Conservation (phyloP, 2,113 vertebrate species). For the Ascaphus truei region DNA sequence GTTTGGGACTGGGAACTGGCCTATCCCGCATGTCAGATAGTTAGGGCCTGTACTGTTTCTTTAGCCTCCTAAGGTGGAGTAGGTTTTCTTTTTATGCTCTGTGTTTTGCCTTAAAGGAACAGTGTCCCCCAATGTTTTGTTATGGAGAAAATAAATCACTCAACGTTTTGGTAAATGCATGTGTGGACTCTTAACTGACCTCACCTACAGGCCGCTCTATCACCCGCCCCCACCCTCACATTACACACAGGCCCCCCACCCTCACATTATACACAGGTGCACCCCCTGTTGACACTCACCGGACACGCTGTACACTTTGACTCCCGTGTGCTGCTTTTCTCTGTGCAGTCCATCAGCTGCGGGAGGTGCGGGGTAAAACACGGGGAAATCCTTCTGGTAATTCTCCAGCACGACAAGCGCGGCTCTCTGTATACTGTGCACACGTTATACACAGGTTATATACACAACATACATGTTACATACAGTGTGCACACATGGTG, state of each 20-base stretch:
- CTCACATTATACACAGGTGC: not conserved
- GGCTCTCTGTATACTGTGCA: conserved; percentile 83
- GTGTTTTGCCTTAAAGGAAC: too few relatives aligned
- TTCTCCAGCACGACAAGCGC: conserved; percentile 87
- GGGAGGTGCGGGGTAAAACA: conserved; percentile 83
- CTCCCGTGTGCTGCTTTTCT: conserved; percentile 84
- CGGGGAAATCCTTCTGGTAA: conserved; percentile 91
- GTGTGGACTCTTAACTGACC: too few relatives aligned
- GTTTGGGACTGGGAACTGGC: too few relatives aligned
- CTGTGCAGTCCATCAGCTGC: conserved; percentile 82
- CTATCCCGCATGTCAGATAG: too few relatives aligned
- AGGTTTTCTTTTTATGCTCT: too few relatives aligned
- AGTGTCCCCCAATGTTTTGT: too few relatives aligned
- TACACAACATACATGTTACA: not conserved
- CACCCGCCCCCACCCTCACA: not conserved
- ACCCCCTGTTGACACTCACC: conserved; percentile 65
- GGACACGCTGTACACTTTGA: conserved; percentile 91
- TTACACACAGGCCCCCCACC: conserved; percentile 2
- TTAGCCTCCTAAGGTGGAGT: too few relatives aligned
- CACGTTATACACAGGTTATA: not conserved
- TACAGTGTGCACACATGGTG: not conserved
- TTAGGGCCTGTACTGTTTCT: too few relatives aligned
- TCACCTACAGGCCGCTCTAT: too few relatives aligned
- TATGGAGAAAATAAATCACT: too few relatives aligned
- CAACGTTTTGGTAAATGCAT: too few relatives aligned